Evolutionary conservation across 2,113 vertebrate genomes (phyloP).

Genomic region (Megaleporinus macrocephalus): DNA sequence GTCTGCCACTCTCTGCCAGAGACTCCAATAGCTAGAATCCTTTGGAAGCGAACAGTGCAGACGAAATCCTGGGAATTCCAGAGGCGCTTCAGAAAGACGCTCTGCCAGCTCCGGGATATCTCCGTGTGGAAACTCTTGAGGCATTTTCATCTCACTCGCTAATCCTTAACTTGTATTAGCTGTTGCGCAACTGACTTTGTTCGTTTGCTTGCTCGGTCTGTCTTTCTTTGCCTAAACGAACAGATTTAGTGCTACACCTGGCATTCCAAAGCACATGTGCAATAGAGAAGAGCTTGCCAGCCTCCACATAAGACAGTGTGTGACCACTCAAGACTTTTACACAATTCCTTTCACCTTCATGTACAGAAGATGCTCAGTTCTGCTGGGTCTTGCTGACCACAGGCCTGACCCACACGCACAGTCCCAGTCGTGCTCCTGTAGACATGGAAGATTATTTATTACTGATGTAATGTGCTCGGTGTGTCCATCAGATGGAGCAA

Average conservation of each 20-base stretch:
- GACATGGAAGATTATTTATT: not conserved
- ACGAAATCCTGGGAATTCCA: not conserved
- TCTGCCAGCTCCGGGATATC: not conserved
- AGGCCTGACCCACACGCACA: not conserved
- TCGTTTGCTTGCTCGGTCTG: constrained; percentile 15
- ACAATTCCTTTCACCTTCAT: not conserved
- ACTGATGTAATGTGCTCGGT: not conserved
- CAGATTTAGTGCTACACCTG: not conserved
- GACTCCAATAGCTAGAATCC: not conserved
- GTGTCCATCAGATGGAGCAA: not conserved
- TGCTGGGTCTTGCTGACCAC: not conserved
- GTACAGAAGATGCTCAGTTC: not conserved
- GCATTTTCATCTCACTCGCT: not conserved
- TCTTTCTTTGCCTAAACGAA: constrained; percentile 32
- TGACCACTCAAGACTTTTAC: not conserved
- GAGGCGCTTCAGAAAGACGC: too few relatives aligned
- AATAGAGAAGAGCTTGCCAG: constrained; percentile 32
- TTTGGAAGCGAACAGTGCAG: constrained; percentile 1
- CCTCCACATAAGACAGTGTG: not conserved
- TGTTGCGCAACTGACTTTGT: not conserved
- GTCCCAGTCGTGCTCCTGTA: not conserved
- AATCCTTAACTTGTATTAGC: not conserved
- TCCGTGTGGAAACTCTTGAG: not conserved
- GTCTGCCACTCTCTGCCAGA: not conserved
- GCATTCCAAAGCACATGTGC: constrained; percentile 49